Evolutionary conservation across 2,797 vertebrate species (phyloP).

Genomic region (Dallia pectoralis): DNA sequence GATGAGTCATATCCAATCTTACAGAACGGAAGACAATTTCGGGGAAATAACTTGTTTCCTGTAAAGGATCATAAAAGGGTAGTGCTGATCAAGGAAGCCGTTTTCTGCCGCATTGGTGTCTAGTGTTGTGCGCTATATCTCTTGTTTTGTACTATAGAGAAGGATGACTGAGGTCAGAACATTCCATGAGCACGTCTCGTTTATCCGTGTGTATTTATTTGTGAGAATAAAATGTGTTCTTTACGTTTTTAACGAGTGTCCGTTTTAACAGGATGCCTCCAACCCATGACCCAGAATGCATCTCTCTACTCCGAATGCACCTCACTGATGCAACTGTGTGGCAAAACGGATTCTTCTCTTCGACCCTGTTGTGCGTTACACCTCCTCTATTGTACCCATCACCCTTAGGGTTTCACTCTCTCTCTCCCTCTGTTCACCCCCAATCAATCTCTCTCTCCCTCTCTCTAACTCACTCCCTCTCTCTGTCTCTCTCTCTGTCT

Average conservation of each 20-base stretch:
- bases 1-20: background rate
- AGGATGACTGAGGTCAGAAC: background rate
- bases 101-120: background rate
- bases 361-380: background rate
- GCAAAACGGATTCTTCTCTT: background rate
- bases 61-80: background rate
- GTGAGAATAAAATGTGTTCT: no score
- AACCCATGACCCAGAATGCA: background rate
- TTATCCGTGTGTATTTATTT: no score
- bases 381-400: background rate
- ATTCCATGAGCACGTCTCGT: background rate
- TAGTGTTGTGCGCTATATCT: background rate
- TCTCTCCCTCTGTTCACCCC: background rate
- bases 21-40: background rate
- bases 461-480: background rate
- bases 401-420: no score
- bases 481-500: background rate
- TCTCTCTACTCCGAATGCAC: background rate
- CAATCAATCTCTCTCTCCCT: no score
- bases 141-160: background rate
- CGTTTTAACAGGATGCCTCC: background rate
- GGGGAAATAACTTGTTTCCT: background rate
- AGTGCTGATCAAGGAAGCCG: background rate
- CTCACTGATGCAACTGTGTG: background rate
- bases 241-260: no score